A percentile compares a stretch with the other conserved stretches of the same genome.
These are phyloP conservation scores for Tamandua tetradactyla DNA, from an alignment of 2,797 vertebrate species.

Conservation along the genomic window DNA sequence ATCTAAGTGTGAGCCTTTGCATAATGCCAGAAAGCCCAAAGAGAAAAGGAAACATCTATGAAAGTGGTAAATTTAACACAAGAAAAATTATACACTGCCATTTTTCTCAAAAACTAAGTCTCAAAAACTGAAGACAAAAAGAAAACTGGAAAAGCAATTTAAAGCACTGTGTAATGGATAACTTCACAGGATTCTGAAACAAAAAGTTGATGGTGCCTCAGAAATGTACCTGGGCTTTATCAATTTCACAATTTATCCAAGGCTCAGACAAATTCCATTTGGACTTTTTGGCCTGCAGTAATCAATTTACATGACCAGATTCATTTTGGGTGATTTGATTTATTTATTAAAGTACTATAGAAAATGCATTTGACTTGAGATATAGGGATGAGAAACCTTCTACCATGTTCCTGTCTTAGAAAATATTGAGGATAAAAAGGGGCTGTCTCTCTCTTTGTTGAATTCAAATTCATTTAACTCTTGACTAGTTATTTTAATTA, in stretches of 20 bases:
- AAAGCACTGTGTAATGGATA: neutral
- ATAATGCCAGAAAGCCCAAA: too few species aligned
- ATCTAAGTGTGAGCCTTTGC: too few species aligned
- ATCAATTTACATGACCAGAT: neutral
- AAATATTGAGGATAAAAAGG: neutral
- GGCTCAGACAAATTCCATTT: neutral
- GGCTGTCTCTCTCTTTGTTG: neutral
- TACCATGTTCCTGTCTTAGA: neutral
- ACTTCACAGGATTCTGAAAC: neutral
- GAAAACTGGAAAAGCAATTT: too few species aligned
- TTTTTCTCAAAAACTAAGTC: too few species aligned
- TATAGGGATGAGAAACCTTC: neutral
- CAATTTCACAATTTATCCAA: neutral
- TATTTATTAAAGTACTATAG: neutral
- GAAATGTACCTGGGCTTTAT: neutral
- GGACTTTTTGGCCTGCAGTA: neutral
- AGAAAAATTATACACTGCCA: too few species aligned
- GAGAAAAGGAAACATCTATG: too few species aligned
- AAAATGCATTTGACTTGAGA: neutral
- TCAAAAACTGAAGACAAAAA: too few species aligned
- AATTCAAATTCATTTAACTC: conserved; percentile 38
- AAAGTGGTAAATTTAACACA: too few species aligned
- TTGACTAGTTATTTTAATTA: neutral
- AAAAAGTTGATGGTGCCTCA: neutral
- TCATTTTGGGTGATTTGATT: neutral